Conservation (phyloP, 1,140 invertebrate species). For the Grapholita molesta region DNA sequence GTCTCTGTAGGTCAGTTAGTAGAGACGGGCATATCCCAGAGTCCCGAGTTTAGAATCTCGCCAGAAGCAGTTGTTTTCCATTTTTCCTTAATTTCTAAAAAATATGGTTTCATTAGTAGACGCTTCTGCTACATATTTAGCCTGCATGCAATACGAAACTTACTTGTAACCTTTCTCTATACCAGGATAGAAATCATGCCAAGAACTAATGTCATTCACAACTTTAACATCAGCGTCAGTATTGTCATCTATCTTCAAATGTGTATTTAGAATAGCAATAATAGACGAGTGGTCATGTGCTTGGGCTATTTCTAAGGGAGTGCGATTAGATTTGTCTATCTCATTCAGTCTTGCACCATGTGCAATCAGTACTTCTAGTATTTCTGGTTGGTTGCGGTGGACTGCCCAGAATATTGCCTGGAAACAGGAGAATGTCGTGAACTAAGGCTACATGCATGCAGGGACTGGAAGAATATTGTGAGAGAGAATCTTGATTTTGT, state of each 20-base stretch:
- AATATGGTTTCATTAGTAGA: no score
- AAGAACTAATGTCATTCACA: constrained; percentile 33
- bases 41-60: no score
- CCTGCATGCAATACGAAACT: constrained; percentile 27
- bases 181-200: constrained; percentile 66
- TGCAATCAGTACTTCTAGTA: constrained; percentile 72
- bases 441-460: not conserved
- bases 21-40: no score
- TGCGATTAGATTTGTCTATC: constrained; percentile 60
- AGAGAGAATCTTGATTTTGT: no score
- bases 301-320: constrained; percentile 67
- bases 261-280: constrained; percentile 45
- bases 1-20: no score
- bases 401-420: constrained; percentile 79
- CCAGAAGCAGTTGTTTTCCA: no score
- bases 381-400: constrained; percentile 68
- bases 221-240: constrained; percentile 29
- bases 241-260: constrained; percentile 34
- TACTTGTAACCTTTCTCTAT: constrained; percentile 39
- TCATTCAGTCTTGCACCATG: constrained; percentile 67
- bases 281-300: constrained; percentile 70
- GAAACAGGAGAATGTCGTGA: constrained; percentile 25
- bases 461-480: not conserved
- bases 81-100: no score
- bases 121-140: no score